Percentiles rank a stretch among this genome's conserved stretches.
Evolutionary conservation across 2,113 vertebrate species (phyloP).

Genomic region (Pseudopipra pipra): DNA sequence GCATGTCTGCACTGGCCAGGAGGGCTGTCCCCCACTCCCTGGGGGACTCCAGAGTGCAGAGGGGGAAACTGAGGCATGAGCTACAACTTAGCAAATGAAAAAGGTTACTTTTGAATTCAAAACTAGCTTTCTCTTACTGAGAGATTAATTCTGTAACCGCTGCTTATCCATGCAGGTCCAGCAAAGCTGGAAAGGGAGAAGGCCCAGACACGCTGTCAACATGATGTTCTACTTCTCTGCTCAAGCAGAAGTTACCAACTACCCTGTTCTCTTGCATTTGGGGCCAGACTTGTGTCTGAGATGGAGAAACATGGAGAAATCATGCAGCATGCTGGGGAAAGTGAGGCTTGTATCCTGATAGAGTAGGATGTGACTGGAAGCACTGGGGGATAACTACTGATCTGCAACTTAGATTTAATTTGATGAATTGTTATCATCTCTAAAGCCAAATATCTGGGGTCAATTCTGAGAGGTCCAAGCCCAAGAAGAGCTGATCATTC

Average conservation of each 20-base stretch:
- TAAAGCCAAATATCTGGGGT: not conserved
- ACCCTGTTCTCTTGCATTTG: not conserved
- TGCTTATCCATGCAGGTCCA: not conserved
- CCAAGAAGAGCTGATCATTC: not conserved
- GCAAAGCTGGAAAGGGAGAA: not conserved
- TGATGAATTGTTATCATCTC: not conserved
- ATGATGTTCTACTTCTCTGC: not conserved
- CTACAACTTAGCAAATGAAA: not conserved
- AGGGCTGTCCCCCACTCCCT: not conserved
- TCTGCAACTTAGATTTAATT: not conserved
- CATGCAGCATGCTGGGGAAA: not conserved
- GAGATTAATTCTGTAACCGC: not conserved
- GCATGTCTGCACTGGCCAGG: fast-evolving
- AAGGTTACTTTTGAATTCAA: not conserved
- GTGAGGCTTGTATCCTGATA: not conserved
- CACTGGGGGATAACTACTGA: not conserved
- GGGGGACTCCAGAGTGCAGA: fast-evolving
- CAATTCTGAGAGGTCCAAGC: not conserved
- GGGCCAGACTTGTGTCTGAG: not conserved
- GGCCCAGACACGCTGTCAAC: fast-evolving
- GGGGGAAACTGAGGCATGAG: not conserved
- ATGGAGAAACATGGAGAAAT: not conserved
- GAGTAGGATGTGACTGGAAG: not conserved
- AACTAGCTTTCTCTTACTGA: not conserved
- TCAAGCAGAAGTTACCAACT: not conserved